phyloP scores from a whole-genome alignment of 2,113 vertebrate genomes.

The Gavialis gangeticus region DNA sequence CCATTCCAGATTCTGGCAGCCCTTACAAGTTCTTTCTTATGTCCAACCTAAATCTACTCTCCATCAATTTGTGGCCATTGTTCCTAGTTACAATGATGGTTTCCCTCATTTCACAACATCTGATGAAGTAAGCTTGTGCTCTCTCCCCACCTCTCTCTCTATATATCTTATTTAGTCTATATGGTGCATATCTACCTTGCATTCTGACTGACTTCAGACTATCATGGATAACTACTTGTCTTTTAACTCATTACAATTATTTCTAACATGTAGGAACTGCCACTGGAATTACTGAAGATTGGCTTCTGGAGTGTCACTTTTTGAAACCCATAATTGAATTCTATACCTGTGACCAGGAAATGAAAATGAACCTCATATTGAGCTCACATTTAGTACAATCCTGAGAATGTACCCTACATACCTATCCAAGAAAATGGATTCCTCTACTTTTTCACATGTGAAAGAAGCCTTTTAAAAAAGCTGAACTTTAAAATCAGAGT shows the following conservation, averaged over 20 bases:
- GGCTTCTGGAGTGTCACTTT: neutral
- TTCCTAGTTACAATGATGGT: no score
- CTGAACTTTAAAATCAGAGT: constrained; percentile 9
- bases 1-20: no score
- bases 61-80: no score
- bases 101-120: no score
- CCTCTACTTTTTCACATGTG: neutral
- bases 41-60: no score
- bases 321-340: neutral
- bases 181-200: no score
- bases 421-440: neutral
- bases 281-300: neutral
- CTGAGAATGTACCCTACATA: neutral
- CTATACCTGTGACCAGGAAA: neutral
- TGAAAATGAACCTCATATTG: neutral
- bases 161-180: no score
- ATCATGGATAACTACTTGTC: no score
- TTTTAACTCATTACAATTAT: neutral
- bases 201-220: no score
- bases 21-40: no score
- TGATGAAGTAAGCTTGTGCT: no score
- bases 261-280: neutral
- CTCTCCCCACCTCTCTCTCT: no score
- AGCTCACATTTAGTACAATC: neutral
- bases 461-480: neutral